A percentile compares a stretch with the other conserved stretches of the same genome.
phyloP scores from a whole-genome alignment of 2,888 invertebrate species.

The Patella caerulea region DNA sequence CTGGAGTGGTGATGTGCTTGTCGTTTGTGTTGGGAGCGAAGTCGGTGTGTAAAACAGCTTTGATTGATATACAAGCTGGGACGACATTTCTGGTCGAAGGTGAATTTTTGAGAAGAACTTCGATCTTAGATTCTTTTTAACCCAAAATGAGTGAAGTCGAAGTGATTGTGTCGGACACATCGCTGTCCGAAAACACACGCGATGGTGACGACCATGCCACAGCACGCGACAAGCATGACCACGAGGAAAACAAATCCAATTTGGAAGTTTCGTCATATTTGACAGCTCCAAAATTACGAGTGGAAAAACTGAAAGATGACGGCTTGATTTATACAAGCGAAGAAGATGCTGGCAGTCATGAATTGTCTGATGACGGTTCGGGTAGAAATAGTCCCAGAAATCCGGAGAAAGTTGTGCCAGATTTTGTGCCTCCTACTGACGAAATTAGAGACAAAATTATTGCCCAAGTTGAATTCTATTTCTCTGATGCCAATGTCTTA shows the following conservation, averaged over 20 bases:
- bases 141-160: constrained; percentile 3
- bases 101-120: too few species aligned
- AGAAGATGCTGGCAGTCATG: constrained; percentile 49
- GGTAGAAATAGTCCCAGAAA: constrained; percentile 43
- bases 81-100: too few species aligned
- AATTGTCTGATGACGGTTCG: constrained; percentile 43
- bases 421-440: constrained; percentile 63
- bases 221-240: constrained; percentile 22
- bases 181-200: not conserved
- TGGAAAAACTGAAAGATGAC: constrained; percentile 59
- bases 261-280: constrained; percentile 38
- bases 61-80: too few species aligned
- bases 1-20: constrained; percentile 1
- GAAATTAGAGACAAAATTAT: constrained; percentile 64
- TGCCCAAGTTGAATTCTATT: constrained; percentile 88
- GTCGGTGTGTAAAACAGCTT: too few species aligned
- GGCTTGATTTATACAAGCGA: constrained; percentile 57
- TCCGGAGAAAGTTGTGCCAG: constrained; percentile 38
- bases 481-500: constrained; percentile 93
- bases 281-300: constrained; percentile 55
- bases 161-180: constrained; percentile 4
- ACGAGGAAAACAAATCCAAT: constrained; percentile 39
- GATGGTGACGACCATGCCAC: not conserved
- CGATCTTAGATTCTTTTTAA: too few species aligned
- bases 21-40: not conserved